Conservation (phyloP, 2,113 vertebrate species). For the Neogale vison region DNA sequence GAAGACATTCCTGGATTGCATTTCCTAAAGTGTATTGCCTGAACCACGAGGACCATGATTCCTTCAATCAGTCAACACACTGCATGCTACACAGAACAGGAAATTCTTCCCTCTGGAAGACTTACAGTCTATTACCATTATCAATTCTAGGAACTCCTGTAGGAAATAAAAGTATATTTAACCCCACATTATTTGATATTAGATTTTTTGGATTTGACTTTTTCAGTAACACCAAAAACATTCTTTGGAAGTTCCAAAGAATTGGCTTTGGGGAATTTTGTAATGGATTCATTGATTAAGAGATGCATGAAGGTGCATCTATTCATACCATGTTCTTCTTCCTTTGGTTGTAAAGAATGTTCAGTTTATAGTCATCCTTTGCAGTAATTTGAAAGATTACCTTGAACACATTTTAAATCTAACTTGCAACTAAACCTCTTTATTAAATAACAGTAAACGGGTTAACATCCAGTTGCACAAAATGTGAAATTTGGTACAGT, state of each 20-base stretch:
- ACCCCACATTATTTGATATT: neutral
- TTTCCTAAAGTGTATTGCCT: neutral
- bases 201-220: neutral
- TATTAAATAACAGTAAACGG: neutral
- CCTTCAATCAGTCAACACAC: neutral
- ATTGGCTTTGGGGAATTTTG: neutral
- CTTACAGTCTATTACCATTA: neutral
- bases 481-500: neutral
- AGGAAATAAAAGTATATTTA: neutral
- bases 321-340: neutral
- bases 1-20: neutral
- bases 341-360: neutral
- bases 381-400: neutral
- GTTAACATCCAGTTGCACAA: neutral
- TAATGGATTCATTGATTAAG: neutral
- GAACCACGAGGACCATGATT: neutral
- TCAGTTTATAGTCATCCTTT: conserved; percentile 22
- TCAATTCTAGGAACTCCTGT: neutral
- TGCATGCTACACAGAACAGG: neutral
- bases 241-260: neutral
- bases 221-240: neutral
- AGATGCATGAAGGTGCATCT: neutral
- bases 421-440: neutral
- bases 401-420: neutral
- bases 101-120: neutral